Conservation (phyloP, 2,113 vertebrate genomes). For the Alces alces region DNA sequence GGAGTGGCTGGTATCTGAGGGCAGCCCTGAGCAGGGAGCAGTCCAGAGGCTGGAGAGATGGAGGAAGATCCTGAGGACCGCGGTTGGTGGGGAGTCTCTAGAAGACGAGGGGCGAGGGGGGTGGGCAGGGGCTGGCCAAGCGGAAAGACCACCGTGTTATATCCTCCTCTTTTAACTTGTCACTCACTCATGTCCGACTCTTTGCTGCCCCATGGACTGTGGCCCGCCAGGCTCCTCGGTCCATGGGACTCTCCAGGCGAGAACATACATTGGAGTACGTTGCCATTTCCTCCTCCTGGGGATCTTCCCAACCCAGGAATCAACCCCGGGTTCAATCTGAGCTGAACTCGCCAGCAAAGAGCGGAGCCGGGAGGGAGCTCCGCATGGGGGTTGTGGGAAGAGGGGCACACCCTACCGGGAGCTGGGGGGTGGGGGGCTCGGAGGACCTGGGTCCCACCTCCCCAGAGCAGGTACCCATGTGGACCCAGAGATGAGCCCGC, state of each 20-base stretch:
- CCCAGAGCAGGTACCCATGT: background rate
- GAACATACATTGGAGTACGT: background rate
- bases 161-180: accelerated
- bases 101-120: accelerated
- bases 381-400: background rate
- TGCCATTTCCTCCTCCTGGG: background rate
- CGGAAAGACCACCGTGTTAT: background rate
- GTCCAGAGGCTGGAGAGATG: background rate
- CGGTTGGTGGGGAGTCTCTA: accelerated
- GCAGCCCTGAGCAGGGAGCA: background rate
- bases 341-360: background rate
- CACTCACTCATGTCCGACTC: background rate
- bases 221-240: background rate
- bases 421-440: too few relatives aligned
- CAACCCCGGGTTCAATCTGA: background rate
- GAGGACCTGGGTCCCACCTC: background rate
- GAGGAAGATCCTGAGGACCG: background rate
- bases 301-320: background rate
- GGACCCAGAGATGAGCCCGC: background rate
- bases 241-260: background rate
- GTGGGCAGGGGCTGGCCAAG: accelerated
- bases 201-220: background rate
- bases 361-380: background rate
- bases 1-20: background rate
- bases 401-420: accelerated